Evolutionary conservation across 1,140 invertebrate genomes (phyloP).

Genomic region (Caenorhabditis latens): DNA sequence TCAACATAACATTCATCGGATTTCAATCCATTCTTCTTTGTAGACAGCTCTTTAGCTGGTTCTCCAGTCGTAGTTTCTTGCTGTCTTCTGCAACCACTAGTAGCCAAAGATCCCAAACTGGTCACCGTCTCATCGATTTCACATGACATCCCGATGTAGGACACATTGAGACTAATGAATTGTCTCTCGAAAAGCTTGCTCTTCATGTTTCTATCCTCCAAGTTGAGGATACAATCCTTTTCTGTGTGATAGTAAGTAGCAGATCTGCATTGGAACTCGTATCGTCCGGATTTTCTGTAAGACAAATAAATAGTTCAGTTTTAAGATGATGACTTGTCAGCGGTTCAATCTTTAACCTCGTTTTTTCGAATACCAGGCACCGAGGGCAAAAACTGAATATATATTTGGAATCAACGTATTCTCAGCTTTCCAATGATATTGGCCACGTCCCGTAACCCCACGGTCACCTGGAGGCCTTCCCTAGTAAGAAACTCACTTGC

Average conservation of each 20-base stretch:
- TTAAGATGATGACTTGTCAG: no score
- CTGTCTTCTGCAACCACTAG: slow-evolving; percentile 22
- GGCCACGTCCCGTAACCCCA: no score
- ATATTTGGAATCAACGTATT: no score
- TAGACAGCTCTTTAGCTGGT: background rate
- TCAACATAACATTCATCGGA: slow-evolving; percentile 75
- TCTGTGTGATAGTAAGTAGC: slow-evolving; percentile 76
- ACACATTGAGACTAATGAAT: slow-evolving; percentile 65
- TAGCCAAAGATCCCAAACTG: slow-evolving; percentile 48
- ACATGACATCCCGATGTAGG: slow-evolving; percentile 74
- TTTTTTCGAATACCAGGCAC: no score
- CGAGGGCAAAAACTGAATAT: no score
- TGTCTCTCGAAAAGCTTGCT: slow-evolving; percentile 68
- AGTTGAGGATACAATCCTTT: slow-evolving; percentile 74
- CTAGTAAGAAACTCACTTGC: slow-evolving; percentile 69
- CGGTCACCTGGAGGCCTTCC: no score
- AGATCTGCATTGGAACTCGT: slow-evolving; percentile 75
- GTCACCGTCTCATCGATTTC: slow-evolving; percentile 58
- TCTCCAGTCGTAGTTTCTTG: background rate
- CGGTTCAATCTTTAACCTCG: no score
- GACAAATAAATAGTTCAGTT: slow-evolving; percentile 20
- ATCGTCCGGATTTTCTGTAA: slow-evolving; percentile 68
- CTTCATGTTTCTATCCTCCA: slow-evolving; percentile 71
- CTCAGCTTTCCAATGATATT: no score
- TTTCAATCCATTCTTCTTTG: slow-evolving; percentile 31